Base-by-base conservation (phyloP, 2,888 invertebrate genomes). In the Nomada ruficornis region DNA sequence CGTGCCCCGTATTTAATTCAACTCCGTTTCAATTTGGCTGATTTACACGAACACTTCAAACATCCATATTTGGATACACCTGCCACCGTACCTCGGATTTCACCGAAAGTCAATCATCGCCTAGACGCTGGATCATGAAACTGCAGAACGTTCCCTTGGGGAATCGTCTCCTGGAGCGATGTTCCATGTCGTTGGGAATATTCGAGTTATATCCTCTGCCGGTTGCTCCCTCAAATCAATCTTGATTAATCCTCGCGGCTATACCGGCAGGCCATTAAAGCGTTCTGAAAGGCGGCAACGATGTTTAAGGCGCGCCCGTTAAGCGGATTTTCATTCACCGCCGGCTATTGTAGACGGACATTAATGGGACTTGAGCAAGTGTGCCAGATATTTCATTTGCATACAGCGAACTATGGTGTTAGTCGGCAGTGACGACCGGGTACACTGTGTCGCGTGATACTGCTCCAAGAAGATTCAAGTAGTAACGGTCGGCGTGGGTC, bases 361-460 rank as follows among this genome's bases (percentile, higher is more conserved):
- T 65, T 84, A 82, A 80, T 68, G 29, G 74, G n/a, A 52, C 11
- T 55, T 15, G 75, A 71, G 67, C 62, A 29, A n/a, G 64, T 79
- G 15, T 54, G 68, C n/a, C 72, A 65, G 85, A 88, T 90, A 89
- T 88, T 88, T 89, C 87, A 86, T 90, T 90, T 88, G 75, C 87
- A 86, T 86, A 82, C 70, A 63, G 77, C 79, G 77, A 71, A 77
- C 77, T 60, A 62, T n/a, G 77, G 63, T 84, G 84, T 83, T 83
- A 77, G 63, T 63, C 62, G n/a, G 69, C 77, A 74, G 77, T 52
- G 55, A 44, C 59, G 54, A 47, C 23, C 64, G 2, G 23, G 20
- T 29, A 50, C 15, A 26, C 52, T 54, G 44, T 26, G 26, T 13
- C 52, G 62, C 9, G 3, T 18, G 4, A 26, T 29, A 2, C 18